Base-by-base conservation (phyloP, 2,797 vertebrate species). In the Brotula barbata region DNA sequence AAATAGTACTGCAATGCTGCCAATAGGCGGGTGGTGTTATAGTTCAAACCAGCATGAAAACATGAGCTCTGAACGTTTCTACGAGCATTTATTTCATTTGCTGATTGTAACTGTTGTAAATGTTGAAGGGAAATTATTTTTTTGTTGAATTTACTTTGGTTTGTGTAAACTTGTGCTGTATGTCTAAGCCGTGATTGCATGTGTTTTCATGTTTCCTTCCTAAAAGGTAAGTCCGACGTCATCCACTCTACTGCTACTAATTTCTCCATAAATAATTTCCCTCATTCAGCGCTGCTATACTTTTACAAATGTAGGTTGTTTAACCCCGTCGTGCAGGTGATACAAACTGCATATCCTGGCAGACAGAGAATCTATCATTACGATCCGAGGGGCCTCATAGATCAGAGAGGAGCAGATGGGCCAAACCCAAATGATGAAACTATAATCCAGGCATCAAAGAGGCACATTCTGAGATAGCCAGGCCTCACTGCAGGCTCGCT, bases 391-490 rank as follows among this genome's bases (percentile, higher is more conserved):
- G 75, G 68, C 70, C 58, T 43, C 49, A 17, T 31, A 52, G 78
- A 81, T 87, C 75, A 85, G 63, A 80, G 71, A 58, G 54, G 52
- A 71, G 61, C 58, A 64, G 67, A 65, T 76, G 73, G 81, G 71
- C 72, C 66, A 42, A 46, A 22, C 57, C 58, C 58, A 60, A 63
- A 82, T 48, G 79, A 86, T 84, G 83, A 88, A 80, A 84, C 77
- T 34, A 50, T 88, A 81, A 86, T 88, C 77, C 75, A 42, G 19
- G 61, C 83, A 88, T 90, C 89, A 91, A 90, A 90, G 88, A 71
- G 44, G 20, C 39, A 62, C 86, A 86, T 87, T 85, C 83, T 82
- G 63, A 72, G 59, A 66, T 42, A 17, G 53, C 42, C 56, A 40
- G 69, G 73, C 47, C 55, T 60, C 70, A 63, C 67, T 68, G 55